Percentiles rank a stretch among this genome's conserved stretches.
Conservation (phyloP, 2,888 invertebrate genomes). For the Teleiodes luculella region DNA sequence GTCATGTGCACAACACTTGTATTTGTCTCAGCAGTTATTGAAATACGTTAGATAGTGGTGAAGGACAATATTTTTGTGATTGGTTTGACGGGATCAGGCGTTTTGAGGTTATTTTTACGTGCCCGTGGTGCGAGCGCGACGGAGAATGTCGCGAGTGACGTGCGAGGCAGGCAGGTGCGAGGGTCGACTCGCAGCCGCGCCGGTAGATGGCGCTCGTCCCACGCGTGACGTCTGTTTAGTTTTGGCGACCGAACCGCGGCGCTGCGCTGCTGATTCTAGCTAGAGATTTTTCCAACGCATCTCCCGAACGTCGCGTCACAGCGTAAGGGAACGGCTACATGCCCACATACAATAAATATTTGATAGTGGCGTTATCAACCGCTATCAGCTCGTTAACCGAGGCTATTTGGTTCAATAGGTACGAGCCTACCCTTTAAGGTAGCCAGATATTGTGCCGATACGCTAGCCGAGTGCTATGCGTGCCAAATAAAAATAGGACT, state of each 20-base stretch:
- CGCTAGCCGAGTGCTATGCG: no score
- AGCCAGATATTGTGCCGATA: no score
- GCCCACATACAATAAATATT: constrained; percentile 14
- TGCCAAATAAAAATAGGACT: no score
- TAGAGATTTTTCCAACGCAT: constrained; percentile 75
- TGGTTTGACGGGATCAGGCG: constrained; percentile 53
- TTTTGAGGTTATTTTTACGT: constrained; percentile 77
- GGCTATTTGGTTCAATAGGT: no score
- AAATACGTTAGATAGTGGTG: constrained; percentile 54
- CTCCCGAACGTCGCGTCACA: constrained; percentile 58
- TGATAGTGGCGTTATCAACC: no score
- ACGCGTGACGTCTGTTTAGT: constrained; percentile 64
- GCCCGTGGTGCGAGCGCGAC: constrained; percentile 73
- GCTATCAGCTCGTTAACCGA: no score
- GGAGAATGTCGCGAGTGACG: constrained; percentile 50
- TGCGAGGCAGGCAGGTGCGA: constrained; percentile 54
- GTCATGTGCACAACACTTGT: constrained; percentile 50
- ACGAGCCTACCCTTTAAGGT: no score
- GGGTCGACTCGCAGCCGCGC: constrained; percentile 31
- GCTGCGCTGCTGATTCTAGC: constrained; percentile 73
- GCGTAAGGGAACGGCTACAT: constrained; percentile 57
- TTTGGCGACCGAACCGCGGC: constrained; percentile 71
- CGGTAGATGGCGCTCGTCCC: constrained; percentile 63
- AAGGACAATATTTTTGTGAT: constrained; percentile 62
- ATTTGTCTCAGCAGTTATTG: constrained; percentile 40